Conservation (phyloP, 2,888 invertebrate species). For the Lissonota sp. region DNA sequence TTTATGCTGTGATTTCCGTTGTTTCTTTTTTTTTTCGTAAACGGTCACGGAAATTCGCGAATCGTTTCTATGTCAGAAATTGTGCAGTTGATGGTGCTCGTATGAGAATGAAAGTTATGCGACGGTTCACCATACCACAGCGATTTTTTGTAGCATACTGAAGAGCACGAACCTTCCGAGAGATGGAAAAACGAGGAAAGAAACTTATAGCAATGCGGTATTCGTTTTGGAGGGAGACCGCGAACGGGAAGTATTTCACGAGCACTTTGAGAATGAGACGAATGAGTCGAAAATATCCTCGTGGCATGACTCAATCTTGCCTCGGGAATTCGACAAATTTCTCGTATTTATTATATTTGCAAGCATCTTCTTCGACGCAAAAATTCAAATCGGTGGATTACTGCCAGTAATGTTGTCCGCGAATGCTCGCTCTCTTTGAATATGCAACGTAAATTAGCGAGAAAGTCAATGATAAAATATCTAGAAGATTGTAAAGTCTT, state of each 20-base stretch:
- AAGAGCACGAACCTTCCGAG: conserved; percentile 1
- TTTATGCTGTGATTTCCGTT: too few relatives aligned
- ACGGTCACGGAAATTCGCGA: too few relatives aligned
- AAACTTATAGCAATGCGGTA: conserved; percentile 47
- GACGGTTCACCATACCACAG: background rate
- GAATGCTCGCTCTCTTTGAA: conserved; percentile 12
- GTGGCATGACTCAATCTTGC: conserved; percentile 2
- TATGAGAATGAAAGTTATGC: conserved; percentile 40
- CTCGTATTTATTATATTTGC: background rate
- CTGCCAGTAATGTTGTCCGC: background rate
- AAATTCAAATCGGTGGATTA: conserved; percentile 16
- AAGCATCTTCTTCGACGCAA: conserved; percentile 1
- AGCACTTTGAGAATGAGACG: conserved; percentile 17
- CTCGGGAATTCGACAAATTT: conserved; percentile 25
- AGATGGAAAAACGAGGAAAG: conserved; percentile 42
- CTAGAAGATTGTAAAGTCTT: too few relatives aligned
- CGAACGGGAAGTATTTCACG: conserved; percentile 11
- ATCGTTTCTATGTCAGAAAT: conserved; percentile 5
- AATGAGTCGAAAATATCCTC: conserved; percentile 19
- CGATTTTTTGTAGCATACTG: conserved; percentile 22
- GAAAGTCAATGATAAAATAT: too few relatives aligned
- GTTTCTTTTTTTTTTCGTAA: too few relatives aligned
- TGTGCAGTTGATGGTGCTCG: conserved; percentile 1
- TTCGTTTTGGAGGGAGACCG: background rate
- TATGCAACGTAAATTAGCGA: background rate